A percentile compares a stretch with the other conserved stretches of the same genome.
phyloP scores from a whole-genome alignment of 2,797 vertebrate species.

The Epinephelus coioides region DNA sequence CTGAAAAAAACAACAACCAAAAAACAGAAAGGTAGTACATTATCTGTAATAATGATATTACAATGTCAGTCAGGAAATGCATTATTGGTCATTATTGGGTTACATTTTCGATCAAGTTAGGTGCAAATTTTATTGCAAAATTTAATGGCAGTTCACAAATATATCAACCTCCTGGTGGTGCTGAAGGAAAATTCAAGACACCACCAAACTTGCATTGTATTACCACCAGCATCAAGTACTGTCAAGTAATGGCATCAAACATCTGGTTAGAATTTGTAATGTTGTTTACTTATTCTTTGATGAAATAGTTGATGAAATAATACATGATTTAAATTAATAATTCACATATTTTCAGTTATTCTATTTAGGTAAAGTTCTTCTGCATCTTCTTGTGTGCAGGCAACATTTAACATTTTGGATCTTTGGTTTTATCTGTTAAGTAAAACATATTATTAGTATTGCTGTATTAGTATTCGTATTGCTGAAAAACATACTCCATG shows the following conservation, averaged over 20 bases:
- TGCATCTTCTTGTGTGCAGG: not conserved
- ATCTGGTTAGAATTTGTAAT: not conserved
- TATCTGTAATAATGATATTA: too few relatives aligned
- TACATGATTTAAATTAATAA: not conserved
- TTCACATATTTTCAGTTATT: not conserved
- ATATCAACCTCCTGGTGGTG: not conserved
- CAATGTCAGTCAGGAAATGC: too few relatives aligned
- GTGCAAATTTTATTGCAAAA: too few relatives aligned
- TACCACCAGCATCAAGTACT: not conserved
- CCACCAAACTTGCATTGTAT: not conserved
- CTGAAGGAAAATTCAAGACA: not conserved
- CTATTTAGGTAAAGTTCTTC: not conserved
- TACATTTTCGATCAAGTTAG: not conserved
- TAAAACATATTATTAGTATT: too few relatives aligned
- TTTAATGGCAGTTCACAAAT: too few relatives aligned
- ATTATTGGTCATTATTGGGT: too few relatives aligned
- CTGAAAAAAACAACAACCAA: too few relatives aligned
- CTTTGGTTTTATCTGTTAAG: not conserved
- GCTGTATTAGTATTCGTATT: too few relatives aligned
- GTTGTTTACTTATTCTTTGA: not conserved
- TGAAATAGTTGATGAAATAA: not conserved
- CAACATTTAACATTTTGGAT: not conserved
- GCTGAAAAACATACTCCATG: not conserved
- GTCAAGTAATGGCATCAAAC: not conserved
- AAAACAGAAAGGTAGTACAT: too few relatives aligned